Evolutionary conservation across 2,797 vertebrate species (phyloP).

Genomic region (Silurus lanzhouensis): DNA sequence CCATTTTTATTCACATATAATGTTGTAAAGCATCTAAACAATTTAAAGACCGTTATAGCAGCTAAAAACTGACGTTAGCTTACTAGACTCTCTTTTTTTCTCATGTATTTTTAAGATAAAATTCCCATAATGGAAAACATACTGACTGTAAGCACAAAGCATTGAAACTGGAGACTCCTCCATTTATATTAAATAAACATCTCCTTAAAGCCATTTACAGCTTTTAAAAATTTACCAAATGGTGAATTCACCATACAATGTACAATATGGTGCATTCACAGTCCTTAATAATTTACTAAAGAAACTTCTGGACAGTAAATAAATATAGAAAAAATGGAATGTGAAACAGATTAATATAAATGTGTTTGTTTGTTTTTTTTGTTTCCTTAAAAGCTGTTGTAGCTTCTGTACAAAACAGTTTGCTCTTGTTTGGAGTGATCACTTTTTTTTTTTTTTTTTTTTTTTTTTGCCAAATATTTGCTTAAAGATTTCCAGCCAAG

Average conservation of each 20-base stretch:
- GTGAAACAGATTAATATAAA: not conserved
- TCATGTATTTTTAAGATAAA: too few species aligned
- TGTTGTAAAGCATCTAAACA: not conserved
- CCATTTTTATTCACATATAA: not conserved
- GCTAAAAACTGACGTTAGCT: not conserved
- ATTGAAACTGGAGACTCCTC: not conserved
- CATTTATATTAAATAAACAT: not conserved
- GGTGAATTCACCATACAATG: too few species aligned
- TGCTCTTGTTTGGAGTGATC: not conserved
- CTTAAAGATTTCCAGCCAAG: not conserved
- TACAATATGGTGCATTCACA: too few species aligned
- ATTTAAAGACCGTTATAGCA: not conserved
- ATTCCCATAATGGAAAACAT: not conserved
- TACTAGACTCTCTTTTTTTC: not conserved
- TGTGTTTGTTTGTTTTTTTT: not conserved
- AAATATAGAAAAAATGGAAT: too few species aligned
- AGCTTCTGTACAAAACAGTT: not conserved
- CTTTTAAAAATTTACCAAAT: not conserved
- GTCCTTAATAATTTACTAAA: not conserved
- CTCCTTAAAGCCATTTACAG: not conserved
- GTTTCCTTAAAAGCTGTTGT: not conserved
- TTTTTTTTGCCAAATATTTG: too few species aligned
- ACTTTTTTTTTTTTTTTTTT: not conserved
- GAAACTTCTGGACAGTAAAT: not conserved
- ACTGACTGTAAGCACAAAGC: not conserved